Percentiles rank a stretch among this genome's conserved stretches.
Evolutionary conservation across 2,797 vertebrate genomes (phyloP).

Genomic region (Sciaenops ocellatus): DNA sequence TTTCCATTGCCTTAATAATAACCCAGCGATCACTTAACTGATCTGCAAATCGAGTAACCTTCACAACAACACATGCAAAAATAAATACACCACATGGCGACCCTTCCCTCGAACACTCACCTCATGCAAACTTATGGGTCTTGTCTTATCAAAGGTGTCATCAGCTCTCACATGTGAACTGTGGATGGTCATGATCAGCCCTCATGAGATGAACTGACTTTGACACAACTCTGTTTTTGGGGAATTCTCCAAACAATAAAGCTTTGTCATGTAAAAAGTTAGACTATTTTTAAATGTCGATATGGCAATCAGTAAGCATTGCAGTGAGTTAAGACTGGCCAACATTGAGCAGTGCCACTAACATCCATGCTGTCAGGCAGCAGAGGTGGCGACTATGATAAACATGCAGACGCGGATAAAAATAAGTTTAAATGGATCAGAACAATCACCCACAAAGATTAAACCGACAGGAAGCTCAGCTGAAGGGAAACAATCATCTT

Average conservation of each 20-base stretch:
- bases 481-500: constrained; percentile 47
- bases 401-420: constrained; percentile 41
- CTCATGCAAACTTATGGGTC: constrained; percentile 38
- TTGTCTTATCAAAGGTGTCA: constrained; percentile 32
- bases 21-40: constrained; percentile 28
- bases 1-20: constrained; percentile 44
- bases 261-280: constrained; percentile 10
- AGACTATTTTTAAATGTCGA: not conserved
- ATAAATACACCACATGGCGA: constrained; percentile 45
- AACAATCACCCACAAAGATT: not conserved
- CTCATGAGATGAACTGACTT: constrained; percentile 15
- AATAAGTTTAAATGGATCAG: constrained; percentile 24
- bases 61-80: constrained; percentile 58
- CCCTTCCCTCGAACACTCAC: constrained; percentile 10
- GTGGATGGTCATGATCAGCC: not conserved
- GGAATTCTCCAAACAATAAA: not conserved
- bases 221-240: constrained; percentile 24
- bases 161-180: not conserved
- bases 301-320: constrained; percentile 21
- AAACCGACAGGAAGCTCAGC: constrained; percentile 50
- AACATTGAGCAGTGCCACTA: constrained; percentile 15
- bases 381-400: constrained; percentile 22
- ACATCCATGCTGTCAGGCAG: constrained; percentile 40
- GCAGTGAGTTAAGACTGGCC: constrained; percentile 39
- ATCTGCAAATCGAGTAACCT: constrained; percentile 45